Base-by-base conservation (phyloP, 1,140 invertebrate species). In the Cotesia typhae region DNA sequence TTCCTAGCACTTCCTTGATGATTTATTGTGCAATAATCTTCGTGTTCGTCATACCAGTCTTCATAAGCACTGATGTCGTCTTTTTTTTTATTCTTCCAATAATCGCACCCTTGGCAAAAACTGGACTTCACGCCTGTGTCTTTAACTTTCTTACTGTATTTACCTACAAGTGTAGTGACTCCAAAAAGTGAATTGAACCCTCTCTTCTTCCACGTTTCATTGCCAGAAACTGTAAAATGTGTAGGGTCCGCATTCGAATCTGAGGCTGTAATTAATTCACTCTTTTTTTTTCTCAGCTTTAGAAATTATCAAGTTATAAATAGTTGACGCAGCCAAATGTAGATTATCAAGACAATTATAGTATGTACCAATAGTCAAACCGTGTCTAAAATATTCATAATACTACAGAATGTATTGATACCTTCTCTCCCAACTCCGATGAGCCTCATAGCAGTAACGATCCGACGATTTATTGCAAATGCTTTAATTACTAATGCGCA, bases 301-400 rank as follows among this genome's bases (percentile, higher is more conserved):
- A 69, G 36, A 66, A 52, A 63, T 70, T 7, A 71, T 14, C 0
- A 20, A 14, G 35, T 77, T 64, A 53, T 70, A 76, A 37, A 74
- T 53, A 20, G 64, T 20, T 57, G 35, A 14, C 17, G 68, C 52
- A 9, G 63, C 73, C 7, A 12, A 7, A 41, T 76, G 35, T 35
- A 76, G 12, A 60, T 75, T 71, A 72, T 76, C 69, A 9, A 76
- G 51, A 38, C 63, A 73, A 10, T 3, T 57, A 53, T 78, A 77
- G 51, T 78, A 77, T 35, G 38, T 69, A 64, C 17, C 55, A n/a
- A n/a, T 57, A 14, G 51, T 36, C 4, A 78, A 14, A 14, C 74
- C 73, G 70, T 75, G 71, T 57, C 61, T 10, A 53, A 80, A 53
- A 80, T 73, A 61, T 80, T 75, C 78, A 81, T 81, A 1, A 80